Evolutionary conservation across 1,140 invertebrate species (phyloP).

Genomic region (Papilio xuthus): DNA sequence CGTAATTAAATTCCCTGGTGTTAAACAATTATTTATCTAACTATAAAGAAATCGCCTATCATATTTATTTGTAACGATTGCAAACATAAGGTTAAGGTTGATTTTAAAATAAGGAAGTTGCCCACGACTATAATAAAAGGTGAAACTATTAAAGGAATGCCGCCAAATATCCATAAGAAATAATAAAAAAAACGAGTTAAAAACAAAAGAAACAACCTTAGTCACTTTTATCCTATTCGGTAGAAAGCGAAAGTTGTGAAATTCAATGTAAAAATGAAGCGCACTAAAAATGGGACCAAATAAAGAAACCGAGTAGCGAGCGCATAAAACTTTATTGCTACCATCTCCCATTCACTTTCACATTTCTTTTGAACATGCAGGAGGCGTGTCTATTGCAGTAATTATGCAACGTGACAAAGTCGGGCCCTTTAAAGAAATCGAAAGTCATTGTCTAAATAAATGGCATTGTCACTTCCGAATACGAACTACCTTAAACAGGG

Average conservation of each 20-base stretch:
- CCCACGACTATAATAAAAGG: background rate
- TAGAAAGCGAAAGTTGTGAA: constrained; percentile 47
- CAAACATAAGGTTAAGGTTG: background rate
- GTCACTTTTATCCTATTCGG: constrained; percentile 34
- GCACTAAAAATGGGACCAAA: constrained; percentile 56
- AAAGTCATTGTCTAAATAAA: constrained; percentile 36
- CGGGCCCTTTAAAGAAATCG: constrained; percentile 40
- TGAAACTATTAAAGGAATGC: constrained; percentile 20
- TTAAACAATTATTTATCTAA: background rate
- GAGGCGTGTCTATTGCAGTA: constrained; percentile 44
- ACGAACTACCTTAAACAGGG: constrained; percentile 39
- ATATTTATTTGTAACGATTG: background rate
- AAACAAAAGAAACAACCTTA: constrained; percentile 27
- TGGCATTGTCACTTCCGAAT: constrained; percentile 32
- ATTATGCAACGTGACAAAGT: constrained; percentile 54
- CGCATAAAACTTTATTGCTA: constrained; percentile 54
- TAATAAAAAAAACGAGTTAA: constrained; percentile 30
- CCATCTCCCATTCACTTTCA: constrained; percentile 55
- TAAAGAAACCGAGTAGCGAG: constrained; percentile 55
- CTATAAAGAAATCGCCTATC: background rate
- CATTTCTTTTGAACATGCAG: constrained; percentile 52
- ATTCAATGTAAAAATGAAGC: constrained; percentile 48
- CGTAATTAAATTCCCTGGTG: background rate
- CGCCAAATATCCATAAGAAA: background rate
- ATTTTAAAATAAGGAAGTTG: background rate